Evolutionary conservation across 2,797 vertebrate species (phyloP).

Genomic region (Onychomys leucogaster): DNA sequence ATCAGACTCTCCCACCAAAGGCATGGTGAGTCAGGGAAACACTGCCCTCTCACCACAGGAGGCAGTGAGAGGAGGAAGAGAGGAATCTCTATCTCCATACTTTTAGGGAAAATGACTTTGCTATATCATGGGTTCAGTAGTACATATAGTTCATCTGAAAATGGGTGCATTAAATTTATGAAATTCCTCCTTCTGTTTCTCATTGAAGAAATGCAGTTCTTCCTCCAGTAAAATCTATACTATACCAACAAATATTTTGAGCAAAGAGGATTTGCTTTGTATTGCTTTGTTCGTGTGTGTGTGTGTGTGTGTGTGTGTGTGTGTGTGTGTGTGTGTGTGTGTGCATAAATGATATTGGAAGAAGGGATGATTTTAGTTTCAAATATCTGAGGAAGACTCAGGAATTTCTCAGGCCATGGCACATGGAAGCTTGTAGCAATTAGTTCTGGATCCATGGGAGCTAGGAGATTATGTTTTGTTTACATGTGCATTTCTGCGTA

Average conservation of each 20-base stretch:
- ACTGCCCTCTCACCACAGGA: not conserved
- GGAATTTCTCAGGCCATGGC: not conserved
- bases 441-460: no score
- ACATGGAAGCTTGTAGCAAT: not conserved
- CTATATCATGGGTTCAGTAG: not conserved
- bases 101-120: not conserved
- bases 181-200: not conserved
- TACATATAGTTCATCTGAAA: not conserved
- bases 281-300: accelerated
- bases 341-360: no score
- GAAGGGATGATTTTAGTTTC: not conserved
- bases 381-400: not conserved
- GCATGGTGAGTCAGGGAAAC: no score
- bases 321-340: accelerated
- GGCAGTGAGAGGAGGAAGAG: not conserved
- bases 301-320: no score
- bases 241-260: not conserved
- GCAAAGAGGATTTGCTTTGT: not conserved
- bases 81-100: no score
- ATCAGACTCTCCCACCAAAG: no score
- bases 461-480: no score
- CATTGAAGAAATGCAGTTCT: not conserved
- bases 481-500: no score
- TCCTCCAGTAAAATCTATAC: not conserved
- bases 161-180: not conserved